phyloP scores from a whole-genome alignment of 1,140 invertebrate genomes.

The Dendrolimus kikuchii region DNA sequence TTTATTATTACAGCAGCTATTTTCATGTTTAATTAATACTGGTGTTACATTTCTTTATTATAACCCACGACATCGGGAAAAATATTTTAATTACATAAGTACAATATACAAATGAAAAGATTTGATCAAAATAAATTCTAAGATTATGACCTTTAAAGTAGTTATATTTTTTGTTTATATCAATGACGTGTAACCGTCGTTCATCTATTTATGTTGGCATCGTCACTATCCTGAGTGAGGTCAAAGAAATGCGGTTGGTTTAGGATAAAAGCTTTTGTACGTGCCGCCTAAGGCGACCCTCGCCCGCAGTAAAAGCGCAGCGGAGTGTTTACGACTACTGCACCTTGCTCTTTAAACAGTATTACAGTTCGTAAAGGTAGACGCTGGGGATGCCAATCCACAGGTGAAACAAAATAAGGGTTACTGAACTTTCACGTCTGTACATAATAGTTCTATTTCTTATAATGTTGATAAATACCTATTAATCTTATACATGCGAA shows the following conservation, averaged over 20 bases:
- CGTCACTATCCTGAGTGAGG: conserved; percentile 25
- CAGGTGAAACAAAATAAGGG: neutral
- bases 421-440: no score
- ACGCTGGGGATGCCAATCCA: neutral
- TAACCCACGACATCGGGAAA: no score
- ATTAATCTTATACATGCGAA: no score
- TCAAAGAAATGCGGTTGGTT: conserved; percentile 33
- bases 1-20: no score
- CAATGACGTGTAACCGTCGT: conserved; percentile 18
- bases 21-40: no score
- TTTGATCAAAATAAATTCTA: conserved; percentile 12
- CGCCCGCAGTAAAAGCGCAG: conserved; percentile 21
- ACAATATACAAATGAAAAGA: conserved; percentile 7
- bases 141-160: conserved; percentile 35
- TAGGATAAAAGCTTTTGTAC: conserved; percentile 31
- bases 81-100: no score
- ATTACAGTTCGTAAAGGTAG: conserved; percentile 4
- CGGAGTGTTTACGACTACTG: conserved; percentile 19
- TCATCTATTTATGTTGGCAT: conserved; percentile 24
- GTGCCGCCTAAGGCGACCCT: conserved; percentile 13
- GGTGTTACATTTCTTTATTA: no score
- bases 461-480: no score
- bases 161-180: conserved; percentile 31
- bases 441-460: no score
- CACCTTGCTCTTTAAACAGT: conserved; percentile 16